Base-by-base conservation (phyloP, 2,113 vertebrate genomes). In the Hemicordylus capensis region DNA sequence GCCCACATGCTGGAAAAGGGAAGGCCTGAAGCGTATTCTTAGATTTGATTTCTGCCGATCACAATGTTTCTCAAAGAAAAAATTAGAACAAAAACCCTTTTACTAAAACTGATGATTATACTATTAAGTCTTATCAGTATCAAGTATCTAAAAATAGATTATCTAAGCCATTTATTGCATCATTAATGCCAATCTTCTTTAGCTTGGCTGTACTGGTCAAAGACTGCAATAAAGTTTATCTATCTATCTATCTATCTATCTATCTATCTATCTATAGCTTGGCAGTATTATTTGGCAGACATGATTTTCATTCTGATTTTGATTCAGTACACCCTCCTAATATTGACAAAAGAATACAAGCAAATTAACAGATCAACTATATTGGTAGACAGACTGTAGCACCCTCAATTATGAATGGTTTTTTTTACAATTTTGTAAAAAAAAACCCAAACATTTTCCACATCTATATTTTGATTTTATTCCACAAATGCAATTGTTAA, bases 21-120 rank as follows among this genome's bases (percentile, higher is more conserved):
- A 99, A n/a, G 99, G 99, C 75, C 98, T 96, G 95, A 99, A 99
- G 39, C 99, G 98, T 90, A 99, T 97, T 70, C 99, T 97, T 1
- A 99, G 96, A 91, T 98, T 98, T 72, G 99, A 98, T 93, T 99
- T 99, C 94, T 99, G 99, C 46, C 99, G 96, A 94, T 99, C 98
- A 91, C 99, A 99, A 94, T 99, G 98, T 97, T 99, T 99, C 98
- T 97, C 92, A 91, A 95, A 86, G 28, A 15, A 2, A 5, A 61
- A 15, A 8, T 59, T 48, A 76, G 46, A 39, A 58, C n/a, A 73
- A 39, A 46, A 61, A 17, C 10, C 17, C 54, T 24, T 56, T 75
- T 89, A 78, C 4, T 58, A 90, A 46, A 76, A 54, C 75, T 87
- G 1, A 17, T 44, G 58, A 17, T 34, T 76, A 34, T 89, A 61